Evolutionary conservation across 2,797 vertebrate genomes (phyloP).

Genomic region (Cebuella pygmaea): DNA sequence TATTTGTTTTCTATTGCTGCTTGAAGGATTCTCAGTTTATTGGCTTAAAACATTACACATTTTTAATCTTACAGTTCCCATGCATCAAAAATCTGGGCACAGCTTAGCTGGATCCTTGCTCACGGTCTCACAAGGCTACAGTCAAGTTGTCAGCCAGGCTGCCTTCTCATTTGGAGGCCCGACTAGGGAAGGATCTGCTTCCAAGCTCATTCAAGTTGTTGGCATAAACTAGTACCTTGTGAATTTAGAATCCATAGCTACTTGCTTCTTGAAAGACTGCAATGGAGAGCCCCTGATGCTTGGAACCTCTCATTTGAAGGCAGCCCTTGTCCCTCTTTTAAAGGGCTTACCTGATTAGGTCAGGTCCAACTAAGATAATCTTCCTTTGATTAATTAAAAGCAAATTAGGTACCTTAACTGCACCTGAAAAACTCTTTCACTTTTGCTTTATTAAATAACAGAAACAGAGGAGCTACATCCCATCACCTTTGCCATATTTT

Average conservation of each 20-base stretch:
- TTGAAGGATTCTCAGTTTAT: neutral
- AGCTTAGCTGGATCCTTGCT: constrained; percentile 12
- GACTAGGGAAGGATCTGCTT: neutral
- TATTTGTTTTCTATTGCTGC: constrained; percentile 41
- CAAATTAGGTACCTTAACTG: neutral
- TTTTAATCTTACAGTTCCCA: neutral
- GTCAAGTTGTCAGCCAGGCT: neutral
- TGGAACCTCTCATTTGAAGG: neutral
- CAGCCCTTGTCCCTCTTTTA: neutral
- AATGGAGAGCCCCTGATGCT: neutral
- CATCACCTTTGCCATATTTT: constrained; percentile 10
- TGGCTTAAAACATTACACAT: neutral
- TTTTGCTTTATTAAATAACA: neutral
- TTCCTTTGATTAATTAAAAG: constrained; percentile 31
- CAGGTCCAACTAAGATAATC: neutral
- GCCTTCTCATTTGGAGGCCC: constrained; percentile 8
- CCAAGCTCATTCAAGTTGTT: neutral
- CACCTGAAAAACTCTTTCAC: neutral
- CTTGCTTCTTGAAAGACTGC: neutral
- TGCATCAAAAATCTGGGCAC: neutral
- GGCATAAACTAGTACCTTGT: neutral
- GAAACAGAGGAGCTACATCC: neutral
- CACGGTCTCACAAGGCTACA: neutral
- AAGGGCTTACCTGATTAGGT: neutral
- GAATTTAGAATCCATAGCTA: neutral